Base-by-base conservation (phyloP, 2,113 vertebrate genomes). In the Dendropsophus ebraccatus region DNA sequence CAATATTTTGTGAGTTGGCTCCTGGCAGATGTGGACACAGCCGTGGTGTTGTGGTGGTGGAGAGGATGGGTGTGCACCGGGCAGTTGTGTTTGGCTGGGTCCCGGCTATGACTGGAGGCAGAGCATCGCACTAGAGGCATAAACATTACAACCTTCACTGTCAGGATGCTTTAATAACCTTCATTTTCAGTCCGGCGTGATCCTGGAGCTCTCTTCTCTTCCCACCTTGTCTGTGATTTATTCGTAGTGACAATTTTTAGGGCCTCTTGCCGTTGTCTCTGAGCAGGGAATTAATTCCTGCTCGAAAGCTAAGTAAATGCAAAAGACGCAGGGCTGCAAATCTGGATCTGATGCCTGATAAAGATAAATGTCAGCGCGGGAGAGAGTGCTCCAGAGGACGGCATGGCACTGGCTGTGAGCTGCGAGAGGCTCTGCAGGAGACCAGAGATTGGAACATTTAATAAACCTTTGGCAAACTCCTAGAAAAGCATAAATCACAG, bases 171-270 rank as follows among this genome's bases (percentile, higher is more conserved):
- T 77, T 78, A 85, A 85, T 85, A 78, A 85, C 74, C 83, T 85
- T 85, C 83, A 85, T 77, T 77, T 67, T 60, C 73, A 84, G 70
- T 85, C 73, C 58, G 32, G 17, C 45, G 73, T 67, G 83, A 77
- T 77, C 74, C 52, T 74, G 0, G 35, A 23, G 72, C 82, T 49
- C n/a, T 37, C 83, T 78, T 54, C 74, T 10, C 73, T 54, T 62
- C 77, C 74, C 75, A 85, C 86, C 81, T 83, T 75, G 56, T 19
- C 86, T 11, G 73, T 83, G 86, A 83, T 87, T 83, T 87, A 83
- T 87, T 87, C 49, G 60, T 47, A 83, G 81, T 56, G 62, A 78
- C 75, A 83, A 54, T 62, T 83, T 87, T 58, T 79, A 79, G 50
- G 72, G 74, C 54, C 60, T 60, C 75, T 21, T 35, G n/a, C 86